Base-by-base conservation (phyloP, 1,140 invertebrate genomes). In the Augochlora pura region DNA sequence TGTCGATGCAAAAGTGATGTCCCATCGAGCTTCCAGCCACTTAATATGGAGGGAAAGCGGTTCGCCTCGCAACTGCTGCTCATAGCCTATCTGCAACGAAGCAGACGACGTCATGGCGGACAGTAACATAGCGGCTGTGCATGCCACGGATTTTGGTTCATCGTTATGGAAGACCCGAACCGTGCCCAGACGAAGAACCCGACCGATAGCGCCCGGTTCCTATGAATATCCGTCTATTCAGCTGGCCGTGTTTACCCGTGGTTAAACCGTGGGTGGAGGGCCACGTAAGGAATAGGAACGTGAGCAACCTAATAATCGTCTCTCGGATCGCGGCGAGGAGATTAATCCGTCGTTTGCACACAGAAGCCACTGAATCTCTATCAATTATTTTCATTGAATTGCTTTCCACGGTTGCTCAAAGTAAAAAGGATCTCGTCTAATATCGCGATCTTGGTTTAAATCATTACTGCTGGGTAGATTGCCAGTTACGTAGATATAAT, bases 121-220 rank as follows among this genome's bases (percentile, higher is more conserved):
- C 81, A 72, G 80, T 88, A 87, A 90, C 84, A 90, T 86, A 88
- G 88, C 76, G 88, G 80, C 23, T 38, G 81, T 72, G 82, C 87
- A 87, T 90, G 87, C 80, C 64, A 80, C 81, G 87, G 88, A 89
- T 88, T 89, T 87, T 64, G 86, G 86, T 88, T 88, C 87, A 90
- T 90, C 87, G 88, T 86, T 89, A 90, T 90, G 89, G 87, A 88
- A 88, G 89, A 87, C 89, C 85, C 84, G 87, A 83, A 85, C 57
- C 65, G 63, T 62, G 52, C 54, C 59, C 59, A 52, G 38, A 62
- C 74, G 62, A 80, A 86, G 80, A 86, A 83, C 81, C 72, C 21
- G 52, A 49, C 76, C 25, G 76, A 82, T 82, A 78, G 27, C 69
- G 72, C 32, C 49, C 46, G 70, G 54, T 60, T 81, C 32, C 59